phyloP scores from a whole-genome alignment of 2,888 invertebrate species.

The Hyposoter didymator region DNA sequence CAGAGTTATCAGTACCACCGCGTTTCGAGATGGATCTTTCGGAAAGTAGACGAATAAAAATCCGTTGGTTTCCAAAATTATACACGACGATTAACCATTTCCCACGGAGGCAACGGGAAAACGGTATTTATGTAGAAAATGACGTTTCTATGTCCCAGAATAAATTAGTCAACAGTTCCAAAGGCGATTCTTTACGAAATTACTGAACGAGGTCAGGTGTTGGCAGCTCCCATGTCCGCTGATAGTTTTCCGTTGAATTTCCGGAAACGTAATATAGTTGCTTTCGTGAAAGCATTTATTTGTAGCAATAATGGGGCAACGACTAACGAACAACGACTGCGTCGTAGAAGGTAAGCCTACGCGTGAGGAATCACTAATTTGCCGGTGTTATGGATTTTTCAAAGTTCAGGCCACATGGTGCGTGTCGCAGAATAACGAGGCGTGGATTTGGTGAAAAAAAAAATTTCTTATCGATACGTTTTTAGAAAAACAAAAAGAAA shows the following conservation, averaged over 20 bases:
- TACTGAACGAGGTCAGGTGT: not conserved
- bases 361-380: slow-evolving; percentile 33
- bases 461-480: not conserved
- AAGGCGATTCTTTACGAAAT: not conserved
- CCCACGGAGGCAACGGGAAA: not conserved
- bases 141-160: slow-evolving; percentile 26
- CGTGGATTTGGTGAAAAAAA: not conserved
- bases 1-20: not conserved
- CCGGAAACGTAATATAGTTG: slow-evolving; percentile 18
- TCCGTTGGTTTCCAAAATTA: not conserved
- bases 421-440: not conserved
- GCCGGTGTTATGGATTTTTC: slow-evolving; percentile 4
- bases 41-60: not conserved
- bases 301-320: not conserved
- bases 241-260: slow-evolving; percentile 29
- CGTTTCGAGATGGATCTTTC: not conserved
- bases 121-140: not conserved
- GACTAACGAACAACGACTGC: not conserved
- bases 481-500: not conserved
- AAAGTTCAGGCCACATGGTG: not conserved
- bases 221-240: not conserved
- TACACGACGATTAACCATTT: not conserved
- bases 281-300: slow-evolving; percentile 40
- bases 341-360: slow-evolving; percentile 25
- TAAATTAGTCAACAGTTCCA: slow-evolving; percentile 23